These are phyloP conservation scores for Bucco capensis DNA, from an alignment of 2,113 vertebrate genomes.

Conservation along the genomic window DNA sequence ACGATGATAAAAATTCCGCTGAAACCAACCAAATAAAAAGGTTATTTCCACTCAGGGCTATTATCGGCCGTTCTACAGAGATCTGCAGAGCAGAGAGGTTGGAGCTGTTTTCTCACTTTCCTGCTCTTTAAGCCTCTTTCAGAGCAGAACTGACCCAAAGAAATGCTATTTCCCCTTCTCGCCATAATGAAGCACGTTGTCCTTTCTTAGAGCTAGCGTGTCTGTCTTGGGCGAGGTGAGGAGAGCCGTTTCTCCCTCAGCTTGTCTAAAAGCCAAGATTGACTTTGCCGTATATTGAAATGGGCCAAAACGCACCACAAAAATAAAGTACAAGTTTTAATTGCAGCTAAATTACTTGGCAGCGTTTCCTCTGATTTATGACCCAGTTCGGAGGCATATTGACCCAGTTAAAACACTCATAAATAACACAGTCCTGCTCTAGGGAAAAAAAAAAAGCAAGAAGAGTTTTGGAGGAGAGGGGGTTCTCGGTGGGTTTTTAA, in stretches of 20 bases:
- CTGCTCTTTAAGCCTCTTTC: background rate
- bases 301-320: constrained; percentile 54
- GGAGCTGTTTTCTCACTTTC: background rate
- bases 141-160: background rate
- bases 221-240: background rate
- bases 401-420: constrained; percentile 75
- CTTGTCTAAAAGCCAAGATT: background rate
- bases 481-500: constrained; percentile 45
- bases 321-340: constrained; percentile 73
- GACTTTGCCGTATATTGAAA: constrained; percentile 28
- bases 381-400: constrained; percentile 72
- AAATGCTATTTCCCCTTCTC: background rate
- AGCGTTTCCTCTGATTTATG: constrained; percentile 75
- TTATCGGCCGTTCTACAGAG: background rate
- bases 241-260: background rate
- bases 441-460: constrained; percentile 46
- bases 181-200: background rate
- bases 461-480: constrained; percentile 52
- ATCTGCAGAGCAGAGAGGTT: background rate
- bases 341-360: constrained; percentile 75
- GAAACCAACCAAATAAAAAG: background rate
- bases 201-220: background rate
- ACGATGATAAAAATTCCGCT: background rate
- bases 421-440: constrained; percentile 68
- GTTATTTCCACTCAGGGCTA: background rate